Evolutionary conservation across 2,888 invertebrate genomes (phyloP).

Genomic region (Parnassius mnemosyne): DNA sequence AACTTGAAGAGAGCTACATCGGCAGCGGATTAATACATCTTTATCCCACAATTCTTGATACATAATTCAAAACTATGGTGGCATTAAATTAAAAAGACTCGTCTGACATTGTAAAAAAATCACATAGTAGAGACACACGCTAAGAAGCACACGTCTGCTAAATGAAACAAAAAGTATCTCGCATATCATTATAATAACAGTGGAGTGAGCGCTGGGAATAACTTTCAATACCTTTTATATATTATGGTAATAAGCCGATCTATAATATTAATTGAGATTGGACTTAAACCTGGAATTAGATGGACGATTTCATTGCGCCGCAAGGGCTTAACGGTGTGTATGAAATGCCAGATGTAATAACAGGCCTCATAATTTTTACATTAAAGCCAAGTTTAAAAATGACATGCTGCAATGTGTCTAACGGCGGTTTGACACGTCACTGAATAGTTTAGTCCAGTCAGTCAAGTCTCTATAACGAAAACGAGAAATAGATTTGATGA

Average conservation of each 20-base stretch:
- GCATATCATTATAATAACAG: slow-evolving; percentile 8
- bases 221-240: slow-evolving; percentile 12
- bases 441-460: background rate
- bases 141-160: slow-evolving; percentile 5
- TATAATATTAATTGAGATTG: slow-evolving; percentile 7
- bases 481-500: background rate
- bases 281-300: slow-evolving; percentile 8
- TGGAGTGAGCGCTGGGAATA: slow-evolving; percentile 5
- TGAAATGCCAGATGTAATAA: slow-evolving; percentile 19
- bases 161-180: slow-evolving; percentile 5
- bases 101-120: slow-evolving; percentile 1
- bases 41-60: background rate
- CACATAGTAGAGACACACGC: background rate
- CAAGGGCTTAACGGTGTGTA: slow-evolving; percentile 7
- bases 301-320: slow-evolving; percentile 4
- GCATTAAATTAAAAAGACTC: background rate
- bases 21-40: background rate
- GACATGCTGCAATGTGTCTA: background rate
- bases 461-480: background rate
- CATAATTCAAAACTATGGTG: background rate
- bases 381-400: background rate
- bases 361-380: slow-evolving; percentile 10
- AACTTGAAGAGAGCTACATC: background rate
- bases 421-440: background rate
- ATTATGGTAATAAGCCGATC: slow-evolving; percentile 7